Conservation (phyloP, 2,113 vertebrate genomes). For the Phoenicopterus ruber region DNA sequence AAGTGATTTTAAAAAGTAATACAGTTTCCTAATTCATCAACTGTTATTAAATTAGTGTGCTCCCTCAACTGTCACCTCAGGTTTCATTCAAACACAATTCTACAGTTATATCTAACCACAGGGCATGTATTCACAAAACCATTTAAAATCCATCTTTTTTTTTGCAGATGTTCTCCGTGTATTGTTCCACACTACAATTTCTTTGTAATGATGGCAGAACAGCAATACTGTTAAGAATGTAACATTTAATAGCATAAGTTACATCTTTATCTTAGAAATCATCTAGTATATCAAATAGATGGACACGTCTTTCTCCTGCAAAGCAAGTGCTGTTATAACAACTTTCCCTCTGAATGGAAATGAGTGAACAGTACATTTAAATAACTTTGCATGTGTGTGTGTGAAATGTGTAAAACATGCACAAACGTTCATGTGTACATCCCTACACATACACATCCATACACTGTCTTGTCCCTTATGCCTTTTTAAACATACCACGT, state of each 20-base stretch:
- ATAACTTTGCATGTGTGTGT: neutral
- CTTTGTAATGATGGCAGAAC: neutral
- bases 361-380: neutral
- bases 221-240: neutral
- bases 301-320: neutral
- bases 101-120: neutral
- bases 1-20: slow-evolving; percentile 62
- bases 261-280: neutral
- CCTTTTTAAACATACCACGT: neutral
- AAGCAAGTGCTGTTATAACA: neutral
- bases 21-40: slow-evolving; percentile 55
- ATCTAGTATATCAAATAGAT: neutral
- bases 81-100: slow-evolving; percentile 36
- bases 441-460: neutral
- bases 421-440: neutral
- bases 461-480: neutral
- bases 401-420: neutral
- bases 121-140: slow-evolving; percentile 30
- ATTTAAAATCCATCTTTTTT: neutral
- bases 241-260: neutral
- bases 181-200: neutral
- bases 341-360: neutral
- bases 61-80: slow-evolving; percentile 13
- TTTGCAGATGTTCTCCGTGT: slow-evolving; percentile 9
- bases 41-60: slow-evolving; percentile 59